Base-by-base conservation (phyloP, 2,113 vertebrate species). In the Melanocharis versteri region DNA sequence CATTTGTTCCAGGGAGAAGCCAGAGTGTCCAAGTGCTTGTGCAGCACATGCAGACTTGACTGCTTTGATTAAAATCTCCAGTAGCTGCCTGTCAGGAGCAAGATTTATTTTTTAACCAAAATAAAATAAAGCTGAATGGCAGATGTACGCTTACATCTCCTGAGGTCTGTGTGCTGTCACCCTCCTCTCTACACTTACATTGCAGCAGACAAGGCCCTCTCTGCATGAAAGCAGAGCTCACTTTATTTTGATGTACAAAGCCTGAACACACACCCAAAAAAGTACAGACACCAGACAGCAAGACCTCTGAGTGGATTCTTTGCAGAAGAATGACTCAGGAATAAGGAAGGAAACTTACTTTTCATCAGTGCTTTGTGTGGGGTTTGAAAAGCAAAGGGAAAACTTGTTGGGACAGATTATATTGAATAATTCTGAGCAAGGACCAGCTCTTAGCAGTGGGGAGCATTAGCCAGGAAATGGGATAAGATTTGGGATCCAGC, bases 41-140 rank as follows among this genome's bases (percentile, higher is more conserved):
- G 70, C 65, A 83, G 76, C 35, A 61, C 57, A 27, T 66, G 79
- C 53, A 66, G 81, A 17, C 44, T 37, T 33, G 35, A 37, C 28
- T 19, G 64, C 54, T 47, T 78, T 79, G 80, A 81, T 73, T 86
- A 47, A 79, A 88, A 83, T 60, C 37, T 62, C 28, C 83, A 80
- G 80, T 88, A 93, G 87, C 78, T 90, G 82, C 45, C 10, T 62
- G 73, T 87, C 81, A 83, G 64, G 62, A 90, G 68, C 62, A 57
- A 76, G 58, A 60, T 70, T 70, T 73, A 51, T 48, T 82, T 94
- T 88, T 85, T 58, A 90, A 87, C 8, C 33, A n/a, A 87, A 57
- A 48, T 42, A 84, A 87, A 95, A 87, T 94, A 96, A 93, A 94
- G 48, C 71, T 76, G 77, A 78, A 73, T 69, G 89, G 65, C 89